These are phyloP conservation scores for Leuciscus waleckii DNA, from an alignment of 2,797 vertebrate species.

Conservation along the genomic window DNA sequence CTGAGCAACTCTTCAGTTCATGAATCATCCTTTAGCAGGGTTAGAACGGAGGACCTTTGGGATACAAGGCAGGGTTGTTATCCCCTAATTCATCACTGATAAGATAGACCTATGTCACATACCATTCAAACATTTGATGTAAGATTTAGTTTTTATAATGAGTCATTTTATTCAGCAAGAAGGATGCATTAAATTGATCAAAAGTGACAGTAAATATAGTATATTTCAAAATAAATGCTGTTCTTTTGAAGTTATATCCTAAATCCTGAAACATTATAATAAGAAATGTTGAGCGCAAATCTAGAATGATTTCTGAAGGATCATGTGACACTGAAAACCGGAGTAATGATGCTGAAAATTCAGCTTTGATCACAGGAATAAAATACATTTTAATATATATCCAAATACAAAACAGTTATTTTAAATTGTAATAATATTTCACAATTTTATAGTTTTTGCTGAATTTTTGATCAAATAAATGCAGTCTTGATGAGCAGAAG, in stretches of 20 bases:
- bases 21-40: conserved; percentile 9
- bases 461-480: not conserved
- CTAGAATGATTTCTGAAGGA: not conserved
- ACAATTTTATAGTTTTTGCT: not conserved
- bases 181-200: not conserved
- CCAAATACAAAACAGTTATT: not conserved
- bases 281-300: not conserved
- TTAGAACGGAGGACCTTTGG: not conserved
- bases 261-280: too few species aligned
- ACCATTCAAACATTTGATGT: not conserved
- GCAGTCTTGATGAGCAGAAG: not conserved
- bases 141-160: not conserved
- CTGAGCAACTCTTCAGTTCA: conserved; percentile 20
- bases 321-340: not conserved
- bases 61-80: conserved; percentile 1
- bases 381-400: not conserved
- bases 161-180: not conserved
- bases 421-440: not conserved
- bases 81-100: not conserved
- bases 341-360: not conserved
- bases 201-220: not conserved
- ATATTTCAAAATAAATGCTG: not conserved
- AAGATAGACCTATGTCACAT: not conserved
- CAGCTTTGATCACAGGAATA: not conserved
- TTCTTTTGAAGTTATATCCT: too few species aligned